These are phyloP conservation scores for Sitobion miscanthi DNA, from an alignment of 1,140 invertebrate species.

Conservation along the genomic window DNA sequence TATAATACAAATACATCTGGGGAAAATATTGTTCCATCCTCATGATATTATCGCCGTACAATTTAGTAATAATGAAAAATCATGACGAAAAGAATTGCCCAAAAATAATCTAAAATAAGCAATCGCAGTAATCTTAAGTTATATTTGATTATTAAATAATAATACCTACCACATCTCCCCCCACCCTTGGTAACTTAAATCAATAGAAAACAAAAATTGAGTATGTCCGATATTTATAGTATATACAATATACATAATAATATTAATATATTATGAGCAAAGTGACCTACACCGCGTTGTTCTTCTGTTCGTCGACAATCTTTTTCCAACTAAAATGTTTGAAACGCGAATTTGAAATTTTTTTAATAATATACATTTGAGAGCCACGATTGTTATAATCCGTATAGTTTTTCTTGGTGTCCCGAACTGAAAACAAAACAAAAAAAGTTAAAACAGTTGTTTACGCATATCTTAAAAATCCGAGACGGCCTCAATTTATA, in stretches of 20 bases:
- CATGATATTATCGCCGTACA: too few relatives aligned
- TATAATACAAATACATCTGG: too few relatives aligned
- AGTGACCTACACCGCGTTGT: neutral
- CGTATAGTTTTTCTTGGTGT: neutral
- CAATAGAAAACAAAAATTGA: neutral
- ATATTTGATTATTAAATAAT: neutral
- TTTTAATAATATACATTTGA: neutral
- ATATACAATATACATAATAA: neutral
- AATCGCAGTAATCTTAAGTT: neutral
- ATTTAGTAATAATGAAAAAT: neutral
- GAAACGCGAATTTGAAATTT: neutral
- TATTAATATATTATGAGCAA: neutral
- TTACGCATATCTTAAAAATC: conserved; percentile 10
- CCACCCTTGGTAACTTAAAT: too few relatives aligned
- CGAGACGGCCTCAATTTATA: neutral
- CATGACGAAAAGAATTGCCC: neutral
- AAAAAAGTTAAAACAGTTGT: neutral
- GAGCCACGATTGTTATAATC: neutral
- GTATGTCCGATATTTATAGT: neutral
- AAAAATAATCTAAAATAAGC: neutral
- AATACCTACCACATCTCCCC: neutral
- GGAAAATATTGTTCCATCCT: too few relatives aligned
- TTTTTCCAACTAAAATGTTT: neutral
- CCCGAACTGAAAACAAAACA: neutral
- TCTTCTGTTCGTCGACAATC: neutral